Conservation (phyloP, 2,797 vertebrate species). For the Zalophus californianus region DNA sequence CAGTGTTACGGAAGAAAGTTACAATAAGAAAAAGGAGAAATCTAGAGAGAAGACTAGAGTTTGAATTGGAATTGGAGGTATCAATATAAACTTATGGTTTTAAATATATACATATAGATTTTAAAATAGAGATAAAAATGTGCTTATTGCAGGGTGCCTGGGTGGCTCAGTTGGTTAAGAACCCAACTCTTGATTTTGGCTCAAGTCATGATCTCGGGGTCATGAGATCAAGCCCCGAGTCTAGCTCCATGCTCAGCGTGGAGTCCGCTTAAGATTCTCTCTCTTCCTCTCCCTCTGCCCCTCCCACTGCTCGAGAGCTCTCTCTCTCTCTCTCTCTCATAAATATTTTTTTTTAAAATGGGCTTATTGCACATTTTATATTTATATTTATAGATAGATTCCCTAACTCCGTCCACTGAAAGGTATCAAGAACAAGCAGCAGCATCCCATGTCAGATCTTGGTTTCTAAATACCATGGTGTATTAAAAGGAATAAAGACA, state of each 20-base stretch:
- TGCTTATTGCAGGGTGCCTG: neutral
- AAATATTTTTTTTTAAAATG: neutral
- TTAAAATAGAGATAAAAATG: neutral
- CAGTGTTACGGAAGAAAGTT: neutral
- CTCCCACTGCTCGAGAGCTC: neutral
- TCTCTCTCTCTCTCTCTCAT: neutral
- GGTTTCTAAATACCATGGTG: neutral
- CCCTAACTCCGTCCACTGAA: neutral
- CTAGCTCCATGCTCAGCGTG: neutral
- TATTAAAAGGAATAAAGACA: neutral
- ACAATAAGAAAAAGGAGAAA: neutral
- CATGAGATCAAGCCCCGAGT: neutral
- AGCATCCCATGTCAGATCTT: neutral
- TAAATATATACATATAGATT: neutral
- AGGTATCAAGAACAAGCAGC: neutral
- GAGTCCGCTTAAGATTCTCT: neutral
- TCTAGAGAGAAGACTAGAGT: neutral
- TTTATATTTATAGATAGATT: neutral
- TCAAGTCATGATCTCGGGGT: neutral
- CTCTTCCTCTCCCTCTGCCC: neutral
- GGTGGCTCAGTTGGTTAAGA: neutral
- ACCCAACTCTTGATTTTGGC: neutral
- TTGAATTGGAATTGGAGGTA: slow-evolving; percentile 27
- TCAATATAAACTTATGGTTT: neutral
- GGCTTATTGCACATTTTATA: neutral